phyloP scores from a whole-genome alignment of 2,888 invertebrate genomes.

The Drosophila incognita region DNA sequence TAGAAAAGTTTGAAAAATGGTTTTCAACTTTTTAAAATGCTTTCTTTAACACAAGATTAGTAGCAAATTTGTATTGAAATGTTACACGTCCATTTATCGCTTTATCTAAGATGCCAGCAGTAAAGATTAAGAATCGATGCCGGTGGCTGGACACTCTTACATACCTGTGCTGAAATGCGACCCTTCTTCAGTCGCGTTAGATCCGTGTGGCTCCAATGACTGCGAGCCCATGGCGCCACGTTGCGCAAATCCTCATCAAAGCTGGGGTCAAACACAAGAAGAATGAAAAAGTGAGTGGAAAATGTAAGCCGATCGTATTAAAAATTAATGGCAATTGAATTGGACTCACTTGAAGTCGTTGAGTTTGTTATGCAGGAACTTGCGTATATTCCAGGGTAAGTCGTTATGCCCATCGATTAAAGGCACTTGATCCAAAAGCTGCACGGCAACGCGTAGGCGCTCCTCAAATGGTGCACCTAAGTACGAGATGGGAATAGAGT shows the following conservation, averaged over 20 bases:
- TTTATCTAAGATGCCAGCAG: not conserved
- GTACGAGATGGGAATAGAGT: not conserved
- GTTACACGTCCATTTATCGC: not conserved
- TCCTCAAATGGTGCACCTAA: slow-evolving; percentile 91
- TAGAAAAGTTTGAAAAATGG: not conserved
- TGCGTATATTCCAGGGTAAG: slow-evolving; percentile 95
- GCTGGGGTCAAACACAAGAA: slow-evolving; percentile 77
- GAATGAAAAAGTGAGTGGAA: slow-evolving; percentile 15
- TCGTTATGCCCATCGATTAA: slow-evolving; percentile 95
- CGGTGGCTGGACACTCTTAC: slow-evolving; percentile 85
- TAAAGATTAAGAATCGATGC: slow-evolving; percentile 9
- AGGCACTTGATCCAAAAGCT: slow-evolving; percentile 91
- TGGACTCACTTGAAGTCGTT: slow-evolving; percentile 90
- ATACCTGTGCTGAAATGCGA: slow-evolving; percentile 92
- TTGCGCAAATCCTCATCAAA: slow-evolving; percentile 89
- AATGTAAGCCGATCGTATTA: slow-evolving; percentile 22
- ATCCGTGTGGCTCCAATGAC: slow-evolving; percentile 93
- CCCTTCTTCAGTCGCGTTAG: slow-evolving; percentile 90
- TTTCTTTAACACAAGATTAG: not conserved
- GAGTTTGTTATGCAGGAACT: slow-evolving; percentile 94
- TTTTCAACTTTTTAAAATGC: not conserved
- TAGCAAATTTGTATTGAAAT: not conserved
- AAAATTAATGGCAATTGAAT: slow-evolving; percentile 54
- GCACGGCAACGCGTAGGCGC: slow-evolving; percentile 90
- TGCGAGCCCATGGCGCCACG: slow-evolving; percentile 90